A percentile compares a stretch with the other conserved stretches of the same genome.
These are phyloP conservation scores for Agrilus planipennis DNA, from an alignment of 1,140 invertebrate genomes.

Conservation along the genomic window DNA sequence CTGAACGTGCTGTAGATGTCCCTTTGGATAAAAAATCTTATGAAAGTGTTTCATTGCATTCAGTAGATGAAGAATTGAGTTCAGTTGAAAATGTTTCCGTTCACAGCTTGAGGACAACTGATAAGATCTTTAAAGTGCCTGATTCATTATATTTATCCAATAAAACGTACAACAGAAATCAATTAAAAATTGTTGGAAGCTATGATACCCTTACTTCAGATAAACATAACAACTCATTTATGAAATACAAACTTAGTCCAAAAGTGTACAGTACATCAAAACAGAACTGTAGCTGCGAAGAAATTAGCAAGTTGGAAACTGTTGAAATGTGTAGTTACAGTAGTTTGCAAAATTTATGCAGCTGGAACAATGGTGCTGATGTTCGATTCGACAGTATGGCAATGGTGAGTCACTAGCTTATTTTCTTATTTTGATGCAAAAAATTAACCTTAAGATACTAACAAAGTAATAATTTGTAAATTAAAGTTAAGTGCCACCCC, in stretches of 20 bases:
- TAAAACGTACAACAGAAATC: constrained; percentile 19
- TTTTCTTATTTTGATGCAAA: no score
- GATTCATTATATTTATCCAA: constrained; percentile 19
- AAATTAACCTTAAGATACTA: no score
- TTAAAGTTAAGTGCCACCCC: no score
- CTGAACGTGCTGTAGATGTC: constrained; percentile 30
- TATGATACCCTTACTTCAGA: constrained; percentile 22
- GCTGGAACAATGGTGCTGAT: no score
- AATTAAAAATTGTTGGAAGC: constrained; percentile 22
- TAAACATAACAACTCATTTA: constrained; percentile 14
- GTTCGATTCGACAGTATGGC: no score
- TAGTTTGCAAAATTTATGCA: constrained; percentile 29
- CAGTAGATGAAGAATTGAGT: constrained; percentile 15
- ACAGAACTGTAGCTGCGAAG: constrained; percentile 44
- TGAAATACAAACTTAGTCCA: constrained; percentile 41
- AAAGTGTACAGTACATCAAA: constrained; percentile 42
- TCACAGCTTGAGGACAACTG: constrained; percentile 41
- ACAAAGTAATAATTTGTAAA: no score
- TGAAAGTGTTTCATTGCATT: constrained; percentile 18
- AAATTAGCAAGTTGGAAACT: constrained; percentile 34
- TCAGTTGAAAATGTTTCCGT: constrained; percentile 41
- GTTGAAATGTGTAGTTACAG: constrained; percentile 26
- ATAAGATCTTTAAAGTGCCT: constrained; percentile 29
- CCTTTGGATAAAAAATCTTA: constrained; percentile 15
- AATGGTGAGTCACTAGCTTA: no score